Evolutionary conservation across 1,140 invertebrate genomes (phyloP).

Genomic region (Anoplophora glabripennis): DNA sequence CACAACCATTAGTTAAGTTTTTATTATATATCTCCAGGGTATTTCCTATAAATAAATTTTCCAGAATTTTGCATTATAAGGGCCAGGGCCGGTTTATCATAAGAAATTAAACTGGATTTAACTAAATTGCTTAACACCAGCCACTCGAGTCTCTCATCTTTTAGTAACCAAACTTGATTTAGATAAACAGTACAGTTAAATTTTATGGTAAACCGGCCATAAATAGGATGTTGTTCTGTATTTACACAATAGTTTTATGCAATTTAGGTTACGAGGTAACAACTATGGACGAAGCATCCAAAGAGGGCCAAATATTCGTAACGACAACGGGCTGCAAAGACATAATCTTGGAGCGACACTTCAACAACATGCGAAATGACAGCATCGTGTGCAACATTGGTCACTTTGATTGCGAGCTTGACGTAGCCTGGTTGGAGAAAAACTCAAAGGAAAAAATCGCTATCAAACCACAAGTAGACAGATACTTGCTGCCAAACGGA

Average conservation of each 20-base stretch:
- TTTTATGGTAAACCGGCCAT: too few relatives aligned
- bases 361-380: conserved; percentile 92
- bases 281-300: conserved; percentile 94
- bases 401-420: conserved; percentile 98
- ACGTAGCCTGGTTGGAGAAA: conserved; percentile 94
- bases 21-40: too few relatives aligned
- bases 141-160: too few relatives aligned
- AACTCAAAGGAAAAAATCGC: conserved; percentile 88
- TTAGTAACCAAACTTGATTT: too few relatives aligned
- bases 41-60: too few relatives aligned
- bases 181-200: too few relatives aligned
- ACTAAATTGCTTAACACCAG: too few relatives aligned
- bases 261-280: conserved; percentile 79
- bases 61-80: too few relatives aligned
- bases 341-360: conserved; percentile 87
- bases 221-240: too few relatives aligned
- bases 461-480: conserved; percentile 98
- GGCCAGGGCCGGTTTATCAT: too few relatives aligned
- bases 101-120: too few relatives aligned
- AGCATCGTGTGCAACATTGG: conserved; percentile 99
- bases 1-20: too few relatives aligned
- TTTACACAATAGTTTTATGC: neutral
- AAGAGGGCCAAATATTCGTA: conserved; percentile 92
- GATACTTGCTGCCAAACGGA: conserved; percentile 86
- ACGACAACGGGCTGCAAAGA: conserved; percentile 97